Evolutionary conservation across 2,797 vertebrate species (phyloP).

Genomic region (Calcarius lapponicus): DNA sequence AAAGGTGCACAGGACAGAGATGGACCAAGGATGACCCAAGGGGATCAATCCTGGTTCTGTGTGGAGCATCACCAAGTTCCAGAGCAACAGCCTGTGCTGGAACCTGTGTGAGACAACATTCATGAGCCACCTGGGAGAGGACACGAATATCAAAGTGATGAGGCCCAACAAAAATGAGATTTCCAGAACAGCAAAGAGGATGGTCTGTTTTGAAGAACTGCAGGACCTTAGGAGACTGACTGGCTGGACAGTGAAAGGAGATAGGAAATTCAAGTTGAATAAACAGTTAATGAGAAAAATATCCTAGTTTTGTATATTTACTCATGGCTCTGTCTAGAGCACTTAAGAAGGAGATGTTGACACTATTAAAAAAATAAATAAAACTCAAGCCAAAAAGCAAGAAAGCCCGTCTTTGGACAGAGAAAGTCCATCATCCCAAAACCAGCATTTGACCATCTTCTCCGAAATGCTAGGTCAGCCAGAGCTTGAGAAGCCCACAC

Average conservation of each 20-base stretch:
- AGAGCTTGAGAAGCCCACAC: neutral
- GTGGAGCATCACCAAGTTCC: neutral
- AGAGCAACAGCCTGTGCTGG: neutral
- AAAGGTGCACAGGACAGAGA: neutral
- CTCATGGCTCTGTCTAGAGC: neutral
- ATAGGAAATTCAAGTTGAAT: neutral
- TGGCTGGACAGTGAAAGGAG: neutral
- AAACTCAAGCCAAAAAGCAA: rapidly evolving
- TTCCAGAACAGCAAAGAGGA: neutral
- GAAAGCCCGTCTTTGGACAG: neutral
- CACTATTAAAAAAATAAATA: too few relatives aligned
- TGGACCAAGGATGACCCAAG: neutral
- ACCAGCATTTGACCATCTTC: neutral
- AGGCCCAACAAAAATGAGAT: neutral
- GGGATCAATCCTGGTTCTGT: neutral
- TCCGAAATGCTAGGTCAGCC: neutral
- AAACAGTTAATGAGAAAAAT: neutral
- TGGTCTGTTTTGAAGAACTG: neutral
- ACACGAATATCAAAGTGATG: neutral
- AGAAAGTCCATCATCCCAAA: neutral
- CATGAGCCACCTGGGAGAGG: neutral
- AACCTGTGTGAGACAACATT: neutral
- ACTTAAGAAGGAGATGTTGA: neutral
- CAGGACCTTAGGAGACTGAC: neutral
- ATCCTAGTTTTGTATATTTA: neutral